Evolutionary conservation across 2,888 invertebrate genomes (phyloP), one percentile per base, ranked within the genome.

Genomic region (Agriopis leucophaearia): DNA sequence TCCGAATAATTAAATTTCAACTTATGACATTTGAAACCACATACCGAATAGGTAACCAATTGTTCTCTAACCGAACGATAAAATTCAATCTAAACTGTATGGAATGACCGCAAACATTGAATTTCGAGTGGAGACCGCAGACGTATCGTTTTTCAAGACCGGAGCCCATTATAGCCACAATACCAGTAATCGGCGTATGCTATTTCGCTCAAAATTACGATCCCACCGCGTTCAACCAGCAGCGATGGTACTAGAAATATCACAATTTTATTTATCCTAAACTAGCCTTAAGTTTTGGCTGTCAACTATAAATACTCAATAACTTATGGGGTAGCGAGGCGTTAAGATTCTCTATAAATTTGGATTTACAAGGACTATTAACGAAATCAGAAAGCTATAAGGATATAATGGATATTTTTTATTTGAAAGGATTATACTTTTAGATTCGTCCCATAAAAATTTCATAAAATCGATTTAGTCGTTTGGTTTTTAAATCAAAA

Each of bases 121-220:
- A 78, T 79, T 83, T 79, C 79, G 78, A 81, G 79, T 81, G 70
- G 74, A 55, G 68, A 75, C 78, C 78, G 74, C 78, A 78, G 70
- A 71, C 81, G 79, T 88, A 87, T 87, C 85, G 87, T 86, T 89
- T 87, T 88, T 86, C 83, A 86, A 87, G 87, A 86, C 82, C 83
- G 81, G 77, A 81, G 81, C 76, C 87, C 81, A 85, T 87, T 86
- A 82, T 78, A 79, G 80, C 86, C 84, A 85, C 88, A 88, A 88
- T 85, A 82, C 82, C 79, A 82, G 82, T 86, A 87, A 89, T 86
- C 83, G 83, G 75, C 79, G 83, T 81, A 74, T 76, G 80, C 67
- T 69, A 71, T 73, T 73, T 64, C 69, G 64, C 40, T 65, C 78
- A 79, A 78, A 83, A 85, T 85, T 83, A 84, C 81, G 72, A 76